These are phyloP conservation scores for Anguilla pacifica DNA, from an alignment of 2,797 vertebrate species.

Conservation along the genomic window DNA sequence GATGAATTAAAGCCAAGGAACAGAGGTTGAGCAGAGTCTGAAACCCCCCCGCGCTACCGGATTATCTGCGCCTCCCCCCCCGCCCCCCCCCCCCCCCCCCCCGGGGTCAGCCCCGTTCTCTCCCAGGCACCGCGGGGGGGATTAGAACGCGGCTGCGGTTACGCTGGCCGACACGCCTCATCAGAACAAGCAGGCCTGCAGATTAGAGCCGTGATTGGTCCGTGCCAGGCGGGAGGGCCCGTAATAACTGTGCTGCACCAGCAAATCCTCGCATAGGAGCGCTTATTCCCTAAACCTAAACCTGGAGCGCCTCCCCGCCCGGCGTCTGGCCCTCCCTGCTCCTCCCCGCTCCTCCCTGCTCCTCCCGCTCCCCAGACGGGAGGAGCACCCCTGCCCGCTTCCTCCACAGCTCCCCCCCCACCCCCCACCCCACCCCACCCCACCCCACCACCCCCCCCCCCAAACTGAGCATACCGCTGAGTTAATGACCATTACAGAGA, in stretches of 20 bases:
- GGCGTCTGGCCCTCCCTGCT: neutral
- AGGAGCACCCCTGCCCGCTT: neutral
- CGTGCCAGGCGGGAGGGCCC: conserved; percentile 32
- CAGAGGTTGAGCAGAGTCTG: neutral
- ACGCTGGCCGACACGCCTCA: neutral
- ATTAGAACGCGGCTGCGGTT: neutral
- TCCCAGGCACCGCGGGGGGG: neutral
- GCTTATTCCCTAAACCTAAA: conserved; percentile 38
- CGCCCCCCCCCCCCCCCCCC: neutral
- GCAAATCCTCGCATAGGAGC: conserved; percentile 48
- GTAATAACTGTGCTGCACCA: conserved; percentile 46
- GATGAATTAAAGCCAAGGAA: neutral
- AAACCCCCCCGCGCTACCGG: neutral
- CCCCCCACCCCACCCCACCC: neutral
- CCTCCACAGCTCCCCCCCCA: neutral
- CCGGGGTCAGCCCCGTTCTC: neutral
- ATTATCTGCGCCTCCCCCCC: neutral
- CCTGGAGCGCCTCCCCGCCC: conserved; percentile 5
- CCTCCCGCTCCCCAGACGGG: neutral
- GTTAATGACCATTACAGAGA: conserved; percentile 17
- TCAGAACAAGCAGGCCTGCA: conserved; percentile 12
- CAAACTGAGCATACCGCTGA: neutral
- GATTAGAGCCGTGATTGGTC: conserved; percentile 34
- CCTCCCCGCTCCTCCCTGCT: neutral
- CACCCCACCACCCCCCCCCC: neutral